These are phyloP conservation scores for Zhengitettix transpicula DNA, from an alignment of 2,888 invertebrate species.

Conservation along the genomic window DNA sequence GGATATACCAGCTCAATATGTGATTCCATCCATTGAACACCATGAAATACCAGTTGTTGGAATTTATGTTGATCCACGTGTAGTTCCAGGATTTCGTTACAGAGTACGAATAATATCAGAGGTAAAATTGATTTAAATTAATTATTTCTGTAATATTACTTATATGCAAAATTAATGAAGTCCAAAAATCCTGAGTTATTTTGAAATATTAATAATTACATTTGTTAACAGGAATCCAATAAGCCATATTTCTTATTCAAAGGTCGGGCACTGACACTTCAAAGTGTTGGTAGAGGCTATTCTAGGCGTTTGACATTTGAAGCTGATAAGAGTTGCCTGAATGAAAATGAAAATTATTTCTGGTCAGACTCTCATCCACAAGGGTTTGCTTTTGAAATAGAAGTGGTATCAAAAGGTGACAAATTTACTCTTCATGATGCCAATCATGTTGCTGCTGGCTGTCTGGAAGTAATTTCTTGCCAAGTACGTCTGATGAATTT, in stretches of 20 bases:
- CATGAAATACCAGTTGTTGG: constrained; percentile 54
- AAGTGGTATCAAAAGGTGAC: constrained; percentile 47
- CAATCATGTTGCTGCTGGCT: constrained; percentile 48
- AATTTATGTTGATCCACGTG: constrained; percentile 52
- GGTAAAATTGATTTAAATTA: constrained; percentile 22
- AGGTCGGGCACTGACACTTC: constrained; percentile 46
- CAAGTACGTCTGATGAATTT: constrained; percentile 32
- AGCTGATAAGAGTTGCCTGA: constrained; percentile 39
- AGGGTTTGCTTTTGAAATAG: constrained; percentile 56
- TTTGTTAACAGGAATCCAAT: neutral
- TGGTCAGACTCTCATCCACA: constrained; percentile 60
- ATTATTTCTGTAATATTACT: constrained; percentile 11
- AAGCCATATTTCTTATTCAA: constrained; percentile 33
- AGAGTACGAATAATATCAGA: constrained; percentile 42
- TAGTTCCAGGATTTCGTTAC: constrained; percentile 59
- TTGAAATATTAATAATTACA: too few relatives aligned
- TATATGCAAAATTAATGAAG: constrained; percentile 16
- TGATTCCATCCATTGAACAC: constrained; percentile 38
- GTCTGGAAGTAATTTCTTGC: constrained; percentile 43
- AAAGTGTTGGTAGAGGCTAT: constrained; percentile 55
- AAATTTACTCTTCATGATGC: constrained; percentile 55
- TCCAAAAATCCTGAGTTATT: too few relatives aligned
- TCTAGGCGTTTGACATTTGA: constrained; percentile 57
- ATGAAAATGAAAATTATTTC: constrained; percentile 54
- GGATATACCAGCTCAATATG: constrained; percentile 48